Base-by-base conservation (phyloP, 2,797 vertebrate species). In the Sylvia borin region DNA sequence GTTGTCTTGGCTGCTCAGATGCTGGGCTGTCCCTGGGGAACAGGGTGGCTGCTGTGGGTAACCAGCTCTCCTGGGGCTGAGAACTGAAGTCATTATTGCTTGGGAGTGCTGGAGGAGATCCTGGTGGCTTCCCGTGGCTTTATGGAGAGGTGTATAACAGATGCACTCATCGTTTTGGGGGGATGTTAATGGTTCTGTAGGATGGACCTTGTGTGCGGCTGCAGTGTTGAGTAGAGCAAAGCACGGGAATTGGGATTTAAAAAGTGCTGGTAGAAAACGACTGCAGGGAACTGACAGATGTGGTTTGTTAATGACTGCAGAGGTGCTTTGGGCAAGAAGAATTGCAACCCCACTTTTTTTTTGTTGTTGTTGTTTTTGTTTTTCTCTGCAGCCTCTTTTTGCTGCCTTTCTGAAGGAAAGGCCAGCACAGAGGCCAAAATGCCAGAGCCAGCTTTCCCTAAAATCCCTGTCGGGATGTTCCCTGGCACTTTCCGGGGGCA, bases 81-180 rank as follows among this genome's bases (percentile, higher is more conserved):
- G 47, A 74, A 18, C 7, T 31, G 26, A n/a, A 42, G 20, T 10
- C 27, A 9, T 6, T 3, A 0, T 61, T 21, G 0, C 48, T 53
- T 58, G 45, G 14, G 34, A 55, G 29, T 13, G 25, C 48, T 67
- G 42, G 55, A 72, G 47, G 54, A 36, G 50, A 16, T 67, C 27
- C 68, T n/a, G 22, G 19, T 38, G 57, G 7, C 53, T 79, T 70
- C 60, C 50, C 2, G 0, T 32, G 53, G 42, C 51, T 68, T 36
- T 51, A 6, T 3, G 38, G 53, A 36, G 42, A 65, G 42, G 12
- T 5, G 14, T 26, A 16, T 57, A 50, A 2, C 14, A 22, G 29
- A 31, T 3, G 2, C 0, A 5, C 19, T 67, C 1, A 0, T 34
- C 1, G 0, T 66, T 70, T 22, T 31, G 40, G 42, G 34, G 34